Conservation (phyloP, 2,888 invertebrate species). For the Tipula lateralis region DNA sequence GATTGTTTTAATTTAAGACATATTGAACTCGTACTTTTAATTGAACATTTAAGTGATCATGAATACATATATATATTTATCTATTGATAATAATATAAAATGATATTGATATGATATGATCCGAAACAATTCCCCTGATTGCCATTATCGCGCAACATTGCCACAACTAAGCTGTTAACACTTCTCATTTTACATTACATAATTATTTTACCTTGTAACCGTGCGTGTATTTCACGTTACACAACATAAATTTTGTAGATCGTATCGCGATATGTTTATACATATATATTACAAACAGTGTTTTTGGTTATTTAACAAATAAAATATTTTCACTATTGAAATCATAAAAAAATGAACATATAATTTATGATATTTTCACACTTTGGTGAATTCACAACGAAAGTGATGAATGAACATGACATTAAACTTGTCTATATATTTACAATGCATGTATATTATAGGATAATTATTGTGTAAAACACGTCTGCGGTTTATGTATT, state of each 20-base stretch:
- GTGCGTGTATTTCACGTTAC: not conserved
- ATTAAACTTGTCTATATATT: not conserved
- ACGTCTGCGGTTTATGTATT: not conserved
- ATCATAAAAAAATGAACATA: not conserved
- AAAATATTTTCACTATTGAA: not conserved
- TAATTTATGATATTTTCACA: not conserved
- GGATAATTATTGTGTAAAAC: too few species aligned
- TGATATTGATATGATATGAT: too few species aligned
- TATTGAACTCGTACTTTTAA: too few species aligned
- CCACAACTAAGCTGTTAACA: too few species aligned
- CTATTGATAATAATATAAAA: too few species aligned
- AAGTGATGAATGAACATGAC: conserved; percentile 19
- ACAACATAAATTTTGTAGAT: not conserved
- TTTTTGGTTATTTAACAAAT: not conserved
- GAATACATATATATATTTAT: too few species aligned
- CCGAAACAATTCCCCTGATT: too few species aligned
- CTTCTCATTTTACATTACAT: not conserved
- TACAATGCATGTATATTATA: not conserved
- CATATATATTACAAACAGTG: not conserved
- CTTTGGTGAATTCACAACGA: not conserved
- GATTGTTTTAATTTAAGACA: too few species aligned
- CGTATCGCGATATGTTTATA: not conserved
- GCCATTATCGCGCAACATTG: too few species aligned
- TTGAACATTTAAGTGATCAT: too few species aligned
- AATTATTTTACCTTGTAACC: not conserved